Base-by-base conservation (phyloP, 2,888 invertebrate genomes). In the Lapara coniferarum region DNA sequence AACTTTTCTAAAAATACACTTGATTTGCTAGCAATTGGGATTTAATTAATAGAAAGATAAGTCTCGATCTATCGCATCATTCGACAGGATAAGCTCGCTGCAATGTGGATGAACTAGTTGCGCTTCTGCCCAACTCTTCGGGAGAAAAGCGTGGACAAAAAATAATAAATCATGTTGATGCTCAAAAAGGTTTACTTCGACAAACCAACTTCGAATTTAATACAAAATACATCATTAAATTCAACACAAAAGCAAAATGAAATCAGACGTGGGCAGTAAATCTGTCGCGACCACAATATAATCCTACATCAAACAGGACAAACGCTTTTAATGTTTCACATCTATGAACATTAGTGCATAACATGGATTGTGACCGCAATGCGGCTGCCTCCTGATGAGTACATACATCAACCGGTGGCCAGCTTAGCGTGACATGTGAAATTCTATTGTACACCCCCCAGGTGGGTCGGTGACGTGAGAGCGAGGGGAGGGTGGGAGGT, bases 261-360 rank as follows among this genome's bases (percentile, higher is more conserved):
- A 13, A 44, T 44, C 59, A 14, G 44, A 63, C 46, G 30, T 19
- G 57, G 25, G 6, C 46, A 63, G 46, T 63, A 63, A 63, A 63
- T 63, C 59, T 63, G 16, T 16, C 19, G 46, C 19, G 46, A 63
- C 19, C 44, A 46, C 46, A 63, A 57, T 63, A 37, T 16, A 49
- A 49, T 63, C 49, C 13, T 12, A 44, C 59, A 16, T 57, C 30
- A 37, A 59, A 46, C 63, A n/a, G 59, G 59, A 46, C 72, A 14
- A 70, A 44, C 49, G 63, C 49, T 63, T 73, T 70, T 71, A 68
- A 74, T 71, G 74, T 74, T 75, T 74, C 72, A 74, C 75, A 73
- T 76, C 71, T 72, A 70, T 72, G 70, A 70, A 72, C 75, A 77
- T 76, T 76, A 77, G 75, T 76, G 76, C 75, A 76, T 75, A 75